Evolutionary conservation across 2,113 vertebrate genomes (phyloP), one percentile per base, ranked within the genome.

Genomic region (Phyllostomus discolor): DNA sequence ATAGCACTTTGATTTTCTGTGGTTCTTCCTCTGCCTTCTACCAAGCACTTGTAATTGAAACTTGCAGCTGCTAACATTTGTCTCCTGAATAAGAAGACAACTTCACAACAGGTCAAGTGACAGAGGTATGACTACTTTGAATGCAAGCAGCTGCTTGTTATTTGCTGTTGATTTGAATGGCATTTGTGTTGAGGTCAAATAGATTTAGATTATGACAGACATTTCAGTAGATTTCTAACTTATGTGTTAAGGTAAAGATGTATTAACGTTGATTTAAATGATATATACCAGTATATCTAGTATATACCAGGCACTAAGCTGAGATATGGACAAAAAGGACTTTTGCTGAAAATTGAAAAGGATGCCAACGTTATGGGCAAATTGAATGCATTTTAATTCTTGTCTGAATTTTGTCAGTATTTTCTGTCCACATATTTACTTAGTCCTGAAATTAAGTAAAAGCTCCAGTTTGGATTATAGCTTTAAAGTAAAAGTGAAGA

Each of bases 11-110:
- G 89, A 93, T 79, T 95, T 80, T 83, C 54, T 86, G 59, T 62
- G 50, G 19, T 86, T 93, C 46, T 79, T 96, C 54, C 62, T 95
- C 57, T 91, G 90, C 70, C 76, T 96, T 95, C 86, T 93, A 66
- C 70, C 70, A 69, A 79, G 94, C 57, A 62, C 84, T 95, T 96
- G 46, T 80, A 95, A 90, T 92, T 88, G 95, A 87, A 96, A 96
- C 66, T 95, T 85, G 96, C 97, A 97, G 94, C 96, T 98, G 96
- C 93, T 95, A 59, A 94, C 97, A 96, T 95, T 94, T 97, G 96
- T 97, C 97, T 95, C 89, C 64, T 76, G 70, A 87, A 92, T 28
- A 79, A 88, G 83, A 81, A 59, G 82, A 46, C 88, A 92, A 28
- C 95, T 95, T 95, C 81, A 91, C 67, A 95, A 83, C 75, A 90